Percentiles rank a stretch among this genome's conserved stretches.
These are phyloP conservation scores for Chionodraco myersi DNA, from an alignment of 2,113 vertebrate genomes.

Conservation along the genomic window DNA sequence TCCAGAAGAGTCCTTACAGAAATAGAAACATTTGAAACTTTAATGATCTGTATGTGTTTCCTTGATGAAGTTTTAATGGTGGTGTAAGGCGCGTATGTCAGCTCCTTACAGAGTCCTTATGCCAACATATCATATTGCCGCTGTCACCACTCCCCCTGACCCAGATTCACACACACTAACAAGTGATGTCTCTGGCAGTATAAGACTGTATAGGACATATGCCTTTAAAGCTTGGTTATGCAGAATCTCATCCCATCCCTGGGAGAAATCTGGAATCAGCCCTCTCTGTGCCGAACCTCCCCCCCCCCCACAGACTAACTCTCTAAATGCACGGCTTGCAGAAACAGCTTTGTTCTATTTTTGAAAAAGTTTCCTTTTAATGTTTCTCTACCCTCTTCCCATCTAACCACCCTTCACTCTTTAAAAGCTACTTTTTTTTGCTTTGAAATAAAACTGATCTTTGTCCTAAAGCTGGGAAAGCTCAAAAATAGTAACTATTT, in stretches of 20 bases:
- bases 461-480: conserved; percentile 1
- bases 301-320: neutral
- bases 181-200: conserved; percentile 8
- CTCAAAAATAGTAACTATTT: conserved; percentile 27
- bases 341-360: conserved; percentile 67
- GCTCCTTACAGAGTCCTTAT: conserved; percentile 1
- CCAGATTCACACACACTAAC: conserved; percentile 36
- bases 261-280: conserved; percentile 20
- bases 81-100: neutral
- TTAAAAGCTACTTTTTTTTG: neutral
- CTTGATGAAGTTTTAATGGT: neutral
- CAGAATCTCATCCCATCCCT: conserved; percentile 28
- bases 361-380: conserved; percentile 29
- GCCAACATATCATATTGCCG: conserved; percentile 18
- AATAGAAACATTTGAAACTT: neutral
- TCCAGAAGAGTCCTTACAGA: neutral
- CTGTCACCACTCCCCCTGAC: conserved; percentile 29
- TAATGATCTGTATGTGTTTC: neutral
- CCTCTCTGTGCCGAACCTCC: neutral
- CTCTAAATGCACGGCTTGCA: conserved; percentile 12
- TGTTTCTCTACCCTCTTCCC: neutral
- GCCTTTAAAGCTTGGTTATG: conserved; percentile 9
- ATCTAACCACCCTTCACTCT: neutral
- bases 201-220: neutral
- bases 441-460: conserved; percentile 23